Conservation (phyloP, 2,113 vertebrate genomes). For the Gymnarchus niloticus region DNA sequence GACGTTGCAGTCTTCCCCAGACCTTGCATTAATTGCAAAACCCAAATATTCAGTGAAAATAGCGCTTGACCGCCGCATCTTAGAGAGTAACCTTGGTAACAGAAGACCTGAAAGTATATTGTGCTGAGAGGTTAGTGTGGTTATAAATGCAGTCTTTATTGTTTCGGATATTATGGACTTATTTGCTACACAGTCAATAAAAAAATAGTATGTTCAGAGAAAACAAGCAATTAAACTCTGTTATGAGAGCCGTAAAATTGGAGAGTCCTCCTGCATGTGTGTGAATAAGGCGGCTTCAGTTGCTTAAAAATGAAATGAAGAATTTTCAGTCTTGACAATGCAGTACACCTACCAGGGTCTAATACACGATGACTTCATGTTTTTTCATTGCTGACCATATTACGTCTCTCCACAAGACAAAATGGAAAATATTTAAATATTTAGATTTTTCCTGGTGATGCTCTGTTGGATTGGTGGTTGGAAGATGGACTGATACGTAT, state of each 20-base stretch:
- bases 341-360: too few relatives aligned
- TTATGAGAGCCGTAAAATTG: background rate
- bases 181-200: conserved; percentile 7
- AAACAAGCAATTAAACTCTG: background rate
- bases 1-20: background rate
- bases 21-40: background rate
- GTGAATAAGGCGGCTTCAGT: background rate
- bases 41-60: background rate
- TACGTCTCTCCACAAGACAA: background rate
- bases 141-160: conserved; percentile 13
- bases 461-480: background rate
- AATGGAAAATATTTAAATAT: conserved; percentile 1
- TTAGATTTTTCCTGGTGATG: background rate
- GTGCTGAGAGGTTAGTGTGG: background rate
- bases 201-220: background rate
- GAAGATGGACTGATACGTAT: background rate
- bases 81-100: background rate
- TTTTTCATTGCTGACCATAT: background rate
- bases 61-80: background rate
- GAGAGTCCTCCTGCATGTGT: background rate
- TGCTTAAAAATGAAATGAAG: background rate
- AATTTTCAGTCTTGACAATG: background rate
- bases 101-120: background rate
- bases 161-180: background rate
- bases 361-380: too few relatives aligned